These are phyloP conservation scores for Peribatodes rhomboidaria DNA, from an alignment of 2,888 invertebrate genomes.

Conservation along the genomic window DNA sequence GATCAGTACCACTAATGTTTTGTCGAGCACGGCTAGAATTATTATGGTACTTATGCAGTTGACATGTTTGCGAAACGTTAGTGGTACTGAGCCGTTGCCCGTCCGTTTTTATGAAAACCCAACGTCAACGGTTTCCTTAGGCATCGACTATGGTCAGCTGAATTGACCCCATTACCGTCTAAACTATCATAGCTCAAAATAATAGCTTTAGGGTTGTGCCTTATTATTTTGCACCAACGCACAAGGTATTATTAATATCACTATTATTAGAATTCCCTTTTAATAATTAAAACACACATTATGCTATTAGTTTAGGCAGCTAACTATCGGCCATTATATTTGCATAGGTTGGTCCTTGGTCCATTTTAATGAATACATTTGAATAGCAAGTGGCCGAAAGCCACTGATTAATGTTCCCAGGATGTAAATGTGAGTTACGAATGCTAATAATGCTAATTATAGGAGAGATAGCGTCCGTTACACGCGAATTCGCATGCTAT, in stretches of 20 bases:
- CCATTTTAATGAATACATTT: slow-evolving; percentile 48
- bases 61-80: too few relatives aligned
- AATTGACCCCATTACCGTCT: too few relatives aligned
- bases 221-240: too few relatives aligned
- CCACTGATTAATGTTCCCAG: slow-evolving; percentile 42
- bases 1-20: too few relatives aligned
- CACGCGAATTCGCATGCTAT: slow-evolving; percentile 18
- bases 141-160: too few relatives aligned
- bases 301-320: slow-evolving; percentile 33
- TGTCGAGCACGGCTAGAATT: too few relatives aligned
- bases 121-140: too few relatives aligned
- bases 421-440: slow-evolving; percentile 41
- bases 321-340: slow-evolving; percentile 36
- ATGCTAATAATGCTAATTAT: slow-evolving; percentile 35
- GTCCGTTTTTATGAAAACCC: too few relatives aligned
- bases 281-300: slow-evolving; percentile 27
- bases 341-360: slow-evolving; percentile 40
- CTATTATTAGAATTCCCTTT: slow-evolving; percentile 16
- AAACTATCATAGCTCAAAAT: neutral
- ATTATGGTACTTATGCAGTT: too few relatives aligned
- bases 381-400: slow-evolving; percentile 37
- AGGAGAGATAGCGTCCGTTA: slow-evolving; percentile 12
- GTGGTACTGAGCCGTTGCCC: too few relatives aligned
- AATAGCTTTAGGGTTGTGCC: neutral
- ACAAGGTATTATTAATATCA: slow-evolving; percentile 2